Base-by-base conservation (phyloP, 2,888 invertebrate species). In the Plemyria rubiginata region DNA sequence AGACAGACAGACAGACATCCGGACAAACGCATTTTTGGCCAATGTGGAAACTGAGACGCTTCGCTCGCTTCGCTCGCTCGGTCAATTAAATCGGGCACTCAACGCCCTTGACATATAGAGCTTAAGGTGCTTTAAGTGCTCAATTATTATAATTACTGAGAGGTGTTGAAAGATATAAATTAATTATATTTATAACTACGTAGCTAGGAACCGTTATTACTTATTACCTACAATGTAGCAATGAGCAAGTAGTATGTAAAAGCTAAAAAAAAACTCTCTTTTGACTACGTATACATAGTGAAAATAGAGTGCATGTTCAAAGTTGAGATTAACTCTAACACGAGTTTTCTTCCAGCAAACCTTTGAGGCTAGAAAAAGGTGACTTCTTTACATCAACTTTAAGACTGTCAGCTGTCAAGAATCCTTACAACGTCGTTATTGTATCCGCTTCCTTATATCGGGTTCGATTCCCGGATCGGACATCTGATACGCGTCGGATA, bases 401-500 rank as follows among this genome's bases (percentile, higher is more conserved):
- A 22, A 22, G 43, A 65, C 66, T 38, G 36, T 8, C 36, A 69
- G 61, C 65, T 69, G 69, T 58, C 62, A 51, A 46, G 71, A 71
- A 68, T 52, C 70, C 71, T 46, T 71, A 68, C 41, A 66, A 65
- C 54, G 45, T 45, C 41, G 41, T 49, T 43, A 52, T 36, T 38
- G 50, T 60, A 68, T 70, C 70, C 70, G 65, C 60, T 71, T 70
- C 67, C 66, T 54, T 46, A 59, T 67, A 68, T 66, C 66, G 51
- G 62, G 65, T 69, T 69, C 71, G 67, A 67, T 66, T 70, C 64
- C 70, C 63, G 64, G 60, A 15, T 45, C 55, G 52, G 69, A 63
- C 58, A 71, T 65, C 43, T 59, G 71, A 71, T 66, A 57, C 60
- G 12, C 36, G 28, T n/a, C 62, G 71, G 69, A 69, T 60, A 67